Base-by-base conservation (phyloP, 2,888 invertebrate species). In the Phyto melanocephala region DNA sequence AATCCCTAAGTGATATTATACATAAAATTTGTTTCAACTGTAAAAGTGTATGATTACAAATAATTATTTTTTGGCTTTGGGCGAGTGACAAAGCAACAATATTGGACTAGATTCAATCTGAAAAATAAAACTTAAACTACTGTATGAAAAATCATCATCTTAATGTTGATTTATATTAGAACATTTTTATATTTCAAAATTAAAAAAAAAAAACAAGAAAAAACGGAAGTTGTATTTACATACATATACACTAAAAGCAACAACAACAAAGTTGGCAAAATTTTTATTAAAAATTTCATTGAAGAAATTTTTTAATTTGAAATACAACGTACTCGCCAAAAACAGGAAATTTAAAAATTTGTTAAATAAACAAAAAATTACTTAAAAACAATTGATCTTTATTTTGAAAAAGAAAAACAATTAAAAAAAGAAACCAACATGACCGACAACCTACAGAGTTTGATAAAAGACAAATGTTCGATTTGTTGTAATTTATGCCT, bases 51-150 rank as follows among this genome's bases (percentile, higher is more conserved):
- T 6, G 24, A 22, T 68, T 67, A 28, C 52, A 15, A 45, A 65
- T 37, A 28, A 56, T 8, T 37, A 24, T 56, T 77, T 80, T 76
- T 40, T 15, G 42, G 45, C 42, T 56, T 45, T 54, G 77, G 76
- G 68, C 74, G 58, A 83, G 80, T 80, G 80, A 81, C 83, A 85
- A 85, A 70, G 35, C 5, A 70, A 42, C 2, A 24, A 33, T 75
- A 80, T 84, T 85, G 83, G 80, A 84, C 80, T 63, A 72, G 47
- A 65, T 84, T 85, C 80, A 84, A 84, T 78, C 33, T 63, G 54
- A 63, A n/a, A 42, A 42, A 28, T 17, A 62, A 63, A 63, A 42
- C 28, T 28, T 28, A 28, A 28, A 28, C 28, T 5, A 33, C 11
- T 37, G 71, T 37, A 58, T 40, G 50, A 52, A 52, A 72, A 62